Conservation (phyloP, 2,797 vertebrate genomes). For the Macropus fuliginosus region DNA sequence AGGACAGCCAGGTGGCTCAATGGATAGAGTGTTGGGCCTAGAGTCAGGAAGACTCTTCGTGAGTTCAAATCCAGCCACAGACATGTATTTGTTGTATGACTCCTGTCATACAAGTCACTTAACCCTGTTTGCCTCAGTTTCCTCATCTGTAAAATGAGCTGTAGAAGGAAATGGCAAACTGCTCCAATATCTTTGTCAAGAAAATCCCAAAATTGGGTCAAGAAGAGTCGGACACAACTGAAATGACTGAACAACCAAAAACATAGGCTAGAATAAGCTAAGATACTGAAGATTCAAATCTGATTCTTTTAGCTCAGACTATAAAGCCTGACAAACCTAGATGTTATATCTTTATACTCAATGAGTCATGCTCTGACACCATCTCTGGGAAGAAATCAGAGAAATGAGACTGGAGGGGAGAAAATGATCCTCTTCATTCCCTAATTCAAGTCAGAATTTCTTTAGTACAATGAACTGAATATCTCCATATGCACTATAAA, state of each 20-base stretch:
- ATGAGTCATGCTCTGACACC: conserved; percentile 6
- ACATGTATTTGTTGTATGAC: background rate
- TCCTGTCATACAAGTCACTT: background rate
- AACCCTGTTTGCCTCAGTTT: background rate
- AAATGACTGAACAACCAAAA: background rate
- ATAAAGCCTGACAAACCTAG: background rate
- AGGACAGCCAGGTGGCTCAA: background rate
- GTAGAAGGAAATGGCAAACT: background rate
- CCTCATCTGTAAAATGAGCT: background rate
- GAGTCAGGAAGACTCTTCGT: background rate
- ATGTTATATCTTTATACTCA: background rate
- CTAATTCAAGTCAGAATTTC: conserved; percentile 49
- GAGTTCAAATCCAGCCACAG: background rate
- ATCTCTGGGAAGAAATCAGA: conserved; percentile 8
- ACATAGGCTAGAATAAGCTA: background rate
- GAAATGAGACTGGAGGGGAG: conserved; percentile 11
- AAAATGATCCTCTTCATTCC: background rate
- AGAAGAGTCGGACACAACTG: background rate
- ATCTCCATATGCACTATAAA: conserved; percentile 30
- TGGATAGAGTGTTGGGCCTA: background rate
- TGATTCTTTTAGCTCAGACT: background rate
- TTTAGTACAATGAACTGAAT: conserved; percentile 47
- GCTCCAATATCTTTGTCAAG: background rate
- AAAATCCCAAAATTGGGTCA: background rate
- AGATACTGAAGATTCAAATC: background rate